These are phyloP conservation scores for Saimiri boliviensis DNA, from an alignment of 2,113 vertebrate species.

Conservation along the genomic window DNA sequence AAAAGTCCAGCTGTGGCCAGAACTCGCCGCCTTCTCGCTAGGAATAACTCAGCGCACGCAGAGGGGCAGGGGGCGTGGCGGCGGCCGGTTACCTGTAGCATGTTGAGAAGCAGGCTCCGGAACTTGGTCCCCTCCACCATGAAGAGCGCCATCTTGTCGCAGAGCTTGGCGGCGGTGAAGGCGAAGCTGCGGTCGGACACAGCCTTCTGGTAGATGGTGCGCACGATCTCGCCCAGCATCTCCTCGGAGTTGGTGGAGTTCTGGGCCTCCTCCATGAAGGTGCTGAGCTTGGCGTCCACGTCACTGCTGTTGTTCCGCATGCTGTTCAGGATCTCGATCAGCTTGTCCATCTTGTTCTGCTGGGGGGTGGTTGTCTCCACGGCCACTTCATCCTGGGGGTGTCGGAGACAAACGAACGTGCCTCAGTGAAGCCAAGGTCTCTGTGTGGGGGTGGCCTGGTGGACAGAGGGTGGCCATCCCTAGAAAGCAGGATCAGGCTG, in stretches of 20 bases:
- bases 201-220: conserved; percentile 94
- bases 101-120: conserved; percentile 96
- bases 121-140: conserved; percentile 99
- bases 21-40: conserved; percentile 9
- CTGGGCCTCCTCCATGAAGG: conserved; percentile 98
- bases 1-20: conserved; percentile 54
- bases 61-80: background rate
- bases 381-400: conserved; percentile 89
- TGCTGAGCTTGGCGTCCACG: conserved; percentile 93
- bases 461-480: background rate
- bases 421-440: conserved; percentile 35
- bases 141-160: conserved; percentile 98
- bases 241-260: conserved; percentile 94
- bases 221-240: conserved; percentile 93
- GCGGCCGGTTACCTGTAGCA: conserved; percentile 92
- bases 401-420: conserved; percentile 69
- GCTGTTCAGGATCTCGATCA: conserved; percentile 96
- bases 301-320: conserved; percentile 97
- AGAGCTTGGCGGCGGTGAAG: conserved; percentile 95
- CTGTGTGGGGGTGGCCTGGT: fast-evolving
- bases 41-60: fast-evolving
- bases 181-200: conserved; percentile 96
- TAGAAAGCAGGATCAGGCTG: background rate
- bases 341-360: conserved; percentile 94
- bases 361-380: conserved; percentile 85